phyloP scores from a whole-genome alignment of 2,888 invertebrate species.

The Stictocephala bisonia region DNA sequence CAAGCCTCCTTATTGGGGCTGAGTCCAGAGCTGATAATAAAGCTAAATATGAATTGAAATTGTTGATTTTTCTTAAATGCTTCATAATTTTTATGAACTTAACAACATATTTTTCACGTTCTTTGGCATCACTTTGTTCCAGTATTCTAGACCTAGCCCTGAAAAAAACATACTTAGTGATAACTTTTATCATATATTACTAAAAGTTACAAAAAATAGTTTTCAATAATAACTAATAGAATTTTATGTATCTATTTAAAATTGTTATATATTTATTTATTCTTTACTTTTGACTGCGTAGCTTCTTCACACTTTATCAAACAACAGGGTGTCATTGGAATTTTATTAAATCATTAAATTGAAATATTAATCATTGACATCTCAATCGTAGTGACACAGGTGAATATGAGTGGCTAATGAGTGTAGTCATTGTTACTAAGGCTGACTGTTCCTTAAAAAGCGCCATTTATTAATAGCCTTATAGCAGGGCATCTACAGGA shows the following conservation, averaged over 20 bases:
- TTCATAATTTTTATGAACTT: slow-evolving; percentile 99
- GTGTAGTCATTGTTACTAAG: no score
- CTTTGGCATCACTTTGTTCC: slow-evolving; percentile 91
- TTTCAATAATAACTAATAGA: not conserved
- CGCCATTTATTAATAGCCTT: no score
- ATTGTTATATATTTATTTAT: not conserved
- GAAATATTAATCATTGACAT: no score
- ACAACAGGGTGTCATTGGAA: no score
- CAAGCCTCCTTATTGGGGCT: slow-evolving; percentile 91
- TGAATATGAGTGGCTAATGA: no score
- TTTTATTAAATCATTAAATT: no score
- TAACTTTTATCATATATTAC: not conserved
- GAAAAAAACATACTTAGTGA: not conserved
- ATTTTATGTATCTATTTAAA: not conserved
- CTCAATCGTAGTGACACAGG: no score
- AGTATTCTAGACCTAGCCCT: slow-evolving; percentile 93
- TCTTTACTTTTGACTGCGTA: no score
- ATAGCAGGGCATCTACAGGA: no score
- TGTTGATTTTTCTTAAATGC: slow-evolving; percentile 95
- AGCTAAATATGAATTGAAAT: slow-evolving; percentile 98
- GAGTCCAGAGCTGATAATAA: slow-evolving; percentile 96
- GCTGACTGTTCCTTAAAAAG: no score
- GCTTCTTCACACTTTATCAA: no score
- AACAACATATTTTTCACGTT: slow-evolving; percentile 92
- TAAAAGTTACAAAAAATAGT: not conserved